Evolutionary conservation across 2,113 vertebrate genomes (phyloP), one percentile per base, ranked within the genome.

Genomic region (Nettapus auritus): DNA sequence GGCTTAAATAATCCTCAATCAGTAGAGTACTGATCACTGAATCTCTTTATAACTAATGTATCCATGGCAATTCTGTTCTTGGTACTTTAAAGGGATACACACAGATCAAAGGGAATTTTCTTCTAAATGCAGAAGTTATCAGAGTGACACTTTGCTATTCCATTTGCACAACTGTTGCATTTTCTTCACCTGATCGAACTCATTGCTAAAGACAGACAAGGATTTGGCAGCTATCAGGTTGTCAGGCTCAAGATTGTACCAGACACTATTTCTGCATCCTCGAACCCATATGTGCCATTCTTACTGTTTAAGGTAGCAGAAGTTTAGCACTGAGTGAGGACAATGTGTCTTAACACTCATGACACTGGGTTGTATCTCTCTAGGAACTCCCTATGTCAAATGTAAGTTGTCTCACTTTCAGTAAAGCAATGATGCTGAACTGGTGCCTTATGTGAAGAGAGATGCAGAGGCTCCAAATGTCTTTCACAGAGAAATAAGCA

Each of bases 401-500:
- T 10, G 67, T 10, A 73, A 82, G 14, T 36, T 60, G 8, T 38
- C 68, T 63, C 44, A 20, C 46, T 46, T 46, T 9, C 46, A 48
- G 33, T 48, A 68, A 68, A 21, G 66, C 23, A 46, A 3, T 17
- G 34, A 33, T 23, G 63, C 16, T 6, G 17, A 85, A 62, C 2
- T 1, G 0, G 60, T 48, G 18, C 11, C 82, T 67, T 22, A 38
- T 3, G 13, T 19, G 57, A 66, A 69, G 6, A 19, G 29, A 25
- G 59, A 67, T 3, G 2, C 8, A 13, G 1, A 23, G 2, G 28
- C 23, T 23, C 17, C 48, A 33, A 44, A 33, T 1, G 8, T 3
- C 42, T 31, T 28, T 52, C 67, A 40, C 40, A 83, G 68, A 79
- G 48, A 55, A 62, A 7, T 5, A 50, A 60, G 23, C 16, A 4